phyloP scores from a whole-genome alignment of 35 echinoderm and acorn worm species.

The Strongylocentrotus purpuratus region DNA sequence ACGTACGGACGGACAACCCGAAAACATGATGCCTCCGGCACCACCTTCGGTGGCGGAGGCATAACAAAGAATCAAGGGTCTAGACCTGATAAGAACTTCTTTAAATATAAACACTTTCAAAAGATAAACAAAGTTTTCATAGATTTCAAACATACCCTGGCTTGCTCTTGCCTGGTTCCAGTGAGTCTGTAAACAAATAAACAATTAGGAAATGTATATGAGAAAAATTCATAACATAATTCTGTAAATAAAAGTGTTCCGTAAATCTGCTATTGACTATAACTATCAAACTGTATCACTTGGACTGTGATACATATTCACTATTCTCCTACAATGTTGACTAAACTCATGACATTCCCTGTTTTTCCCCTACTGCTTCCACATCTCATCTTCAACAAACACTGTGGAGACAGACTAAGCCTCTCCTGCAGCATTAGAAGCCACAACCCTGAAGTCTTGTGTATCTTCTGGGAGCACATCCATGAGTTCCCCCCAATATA shows the following conservation, averaged over 20 bases:
- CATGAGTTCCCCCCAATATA: neutral
- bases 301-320: neutral
- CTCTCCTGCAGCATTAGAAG: conserved; percentile 57
- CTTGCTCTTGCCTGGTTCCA: conserved; percentile 33
- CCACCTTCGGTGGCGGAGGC: too few relatives aligned
- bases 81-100: too few relatives aligned
- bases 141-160: conserved; percentile 2
- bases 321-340: too few relatives aligned
- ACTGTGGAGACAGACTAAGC: conserved; percentile 69
- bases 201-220: neutral
- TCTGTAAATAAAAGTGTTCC: neutral
- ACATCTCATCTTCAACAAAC: conserved; percentile 67
- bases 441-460: conserved; percentile 68
- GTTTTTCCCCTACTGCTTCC: neutral
- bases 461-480: conserved; percentile 66
- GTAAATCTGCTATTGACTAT: neutral
- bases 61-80: too few relatives aligned
- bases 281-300: neutral
- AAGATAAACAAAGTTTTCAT: neutral
- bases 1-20: too few relatives aligned
- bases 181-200: conserved; percentile 11
- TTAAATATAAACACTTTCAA: neutral
- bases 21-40: too few relatives aligned
- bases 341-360: too few relatives aligned
- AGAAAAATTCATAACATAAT: neutral